Conservation (phyloP, 2,797 vertebrate species). For the Tapera naevia region DNA sequence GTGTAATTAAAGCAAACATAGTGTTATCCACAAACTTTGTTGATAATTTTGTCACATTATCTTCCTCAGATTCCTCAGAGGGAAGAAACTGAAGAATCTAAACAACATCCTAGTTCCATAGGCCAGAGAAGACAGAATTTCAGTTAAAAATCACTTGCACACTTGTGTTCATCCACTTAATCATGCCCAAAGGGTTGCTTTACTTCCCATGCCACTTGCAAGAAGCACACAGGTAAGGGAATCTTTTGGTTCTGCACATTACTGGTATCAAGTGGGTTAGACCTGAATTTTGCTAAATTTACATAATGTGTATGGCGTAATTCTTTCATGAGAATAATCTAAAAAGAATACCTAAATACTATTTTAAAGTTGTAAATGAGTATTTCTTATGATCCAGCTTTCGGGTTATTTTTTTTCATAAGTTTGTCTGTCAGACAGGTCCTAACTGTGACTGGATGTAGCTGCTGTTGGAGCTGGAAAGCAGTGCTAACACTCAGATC, state of each 20-base stretch:
- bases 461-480: background rate
- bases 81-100: background rate
- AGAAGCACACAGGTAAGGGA: background rate
- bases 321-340: background rate
- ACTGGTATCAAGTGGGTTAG: background rate
- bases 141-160: background rate
- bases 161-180: background rate
- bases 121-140: background rate
- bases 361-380: background rate
- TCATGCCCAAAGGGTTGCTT: background rate
- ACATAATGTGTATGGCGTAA: background rate
- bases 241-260: background rate
- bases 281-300: background rate
- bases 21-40: no score
- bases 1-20: no score
- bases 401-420: background rate
- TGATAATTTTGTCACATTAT: background rate
- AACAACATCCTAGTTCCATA: background rate
- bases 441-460: background rate
- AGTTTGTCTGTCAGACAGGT: background rate
- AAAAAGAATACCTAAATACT: background rate
- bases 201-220: background rate
- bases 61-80: background rate
- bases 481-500: background rate
- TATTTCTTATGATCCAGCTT: background rate